Evolutionary conservation across 2,888 invertebrate genomes (phyloP).

Genomic region (Pilophorus perplexus): DNA sequence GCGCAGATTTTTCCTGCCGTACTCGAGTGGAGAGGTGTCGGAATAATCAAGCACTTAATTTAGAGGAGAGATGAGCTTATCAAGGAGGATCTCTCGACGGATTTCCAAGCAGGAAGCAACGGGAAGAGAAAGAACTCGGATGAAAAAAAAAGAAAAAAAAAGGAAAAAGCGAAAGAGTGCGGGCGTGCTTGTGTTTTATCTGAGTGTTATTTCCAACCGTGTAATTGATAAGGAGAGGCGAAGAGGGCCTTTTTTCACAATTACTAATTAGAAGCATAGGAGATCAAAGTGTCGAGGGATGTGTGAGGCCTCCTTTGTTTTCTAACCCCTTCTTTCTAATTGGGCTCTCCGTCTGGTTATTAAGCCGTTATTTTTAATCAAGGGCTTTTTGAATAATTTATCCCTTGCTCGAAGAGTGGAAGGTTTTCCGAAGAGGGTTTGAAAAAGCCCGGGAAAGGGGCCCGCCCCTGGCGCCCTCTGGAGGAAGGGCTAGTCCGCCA

Average conservation of each 20-base stretch:
- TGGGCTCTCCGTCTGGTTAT: constrained; percentile 44
- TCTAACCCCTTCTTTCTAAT: constrained; percentile 39
- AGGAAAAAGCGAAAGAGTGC: constrained; percentile 24
- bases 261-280: constrained; percentile 40
- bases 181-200: constrained; percentile 37
- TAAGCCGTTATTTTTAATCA: constrained; percentile 48
- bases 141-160: neutral
- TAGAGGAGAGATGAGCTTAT: constrained; percentile 27
- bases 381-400: constrained; percentile 48
- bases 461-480: neutral
- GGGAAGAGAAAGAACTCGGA: constrained; percentile 3
- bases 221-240: constrained; percentile 40
- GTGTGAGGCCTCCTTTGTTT: constrained; percentile 41
- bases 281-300: constrained; percentile 41
- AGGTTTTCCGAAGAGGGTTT: constrained; percentile 24
- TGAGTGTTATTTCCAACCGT: constrained; percentile 40
- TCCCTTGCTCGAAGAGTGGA: constrained; percentile 20
- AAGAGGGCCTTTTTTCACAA: constrained; percentile 37
- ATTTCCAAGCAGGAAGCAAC: constrained; percentile 18
- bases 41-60: constrained; percentile 20
- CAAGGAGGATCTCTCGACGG: constrained; percentile 16
- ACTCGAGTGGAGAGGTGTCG: constrained; percentile 2
- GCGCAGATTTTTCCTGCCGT: neutral
- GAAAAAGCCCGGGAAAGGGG: neutral
- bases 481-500: constrained; percentile 38